These are phyloP conservation scores for Resseliella maxima DNA, from an alignment of 2,888 invertebrate species.

Conservation along the genomic window DNA sequence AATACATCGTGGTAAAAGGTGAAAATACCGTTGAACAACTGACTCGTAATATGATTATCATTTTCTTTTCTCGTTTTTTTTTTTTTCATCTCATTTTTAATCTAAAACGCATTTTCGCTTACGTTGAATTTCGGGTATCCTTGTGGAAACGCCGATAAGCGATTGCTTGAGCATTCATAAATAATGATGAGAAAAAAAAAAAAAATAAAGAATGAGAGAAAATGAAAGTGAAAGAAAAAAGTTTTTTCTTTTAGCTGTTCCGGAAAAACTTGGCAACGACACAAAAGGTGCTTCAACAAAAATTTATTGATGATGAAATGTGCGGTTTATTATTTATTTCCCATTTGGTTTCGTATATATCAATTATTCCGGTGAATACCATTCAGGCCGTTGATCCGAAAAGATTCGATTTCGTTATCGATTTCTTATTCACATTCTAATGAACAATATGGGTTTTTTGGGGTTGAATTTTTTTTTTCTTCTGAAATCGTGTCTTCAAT, in stretches of 20 bases:
- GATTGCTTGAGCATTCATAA: background rate
- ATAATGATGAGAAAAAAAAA: background rate
- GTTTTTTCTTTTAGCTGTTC: background rate
- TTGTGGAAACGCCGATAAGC: slow-evolving; percentile 27
- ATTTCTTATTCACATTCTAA: too few species aligned
- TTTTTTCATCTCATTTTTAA: background rate
- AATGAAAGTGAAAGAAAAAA: background rate
- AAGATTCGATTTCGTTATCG: background rate
- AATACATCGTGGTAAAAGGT: too few species aligned
- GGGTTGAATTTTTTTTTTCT: too few species aligned
- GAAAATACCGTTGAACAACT: background rate
- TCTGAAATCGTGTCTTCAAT: too few species aligned
- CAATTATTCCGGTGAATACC: background rate
- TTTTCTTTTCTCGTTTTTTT: background rate
- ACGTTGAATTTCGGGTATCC: background rate
- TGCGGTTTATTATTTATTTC: slow-evolving; percentile 7
- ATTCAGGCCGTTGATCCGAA: background rate
- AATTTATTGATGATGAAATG: slow-evolving; percentile 1
- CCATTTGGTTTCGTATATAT: background rate
- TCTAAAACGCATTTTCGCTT: background rate
- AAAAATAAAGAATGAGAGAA: background rate
- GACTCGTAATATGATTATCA: background rate
- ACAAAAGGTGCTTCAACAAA: slow-evolving; percentile 26
- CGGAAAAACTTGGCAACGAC: background rate
- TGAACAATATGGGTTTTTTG: background rate